Evolutionary conservation across 1,140 invertebrate genomes (phyloP), one percentile per base, ranked within the genome.

Genomic region (Paraescarpia echinospica): DNA sequence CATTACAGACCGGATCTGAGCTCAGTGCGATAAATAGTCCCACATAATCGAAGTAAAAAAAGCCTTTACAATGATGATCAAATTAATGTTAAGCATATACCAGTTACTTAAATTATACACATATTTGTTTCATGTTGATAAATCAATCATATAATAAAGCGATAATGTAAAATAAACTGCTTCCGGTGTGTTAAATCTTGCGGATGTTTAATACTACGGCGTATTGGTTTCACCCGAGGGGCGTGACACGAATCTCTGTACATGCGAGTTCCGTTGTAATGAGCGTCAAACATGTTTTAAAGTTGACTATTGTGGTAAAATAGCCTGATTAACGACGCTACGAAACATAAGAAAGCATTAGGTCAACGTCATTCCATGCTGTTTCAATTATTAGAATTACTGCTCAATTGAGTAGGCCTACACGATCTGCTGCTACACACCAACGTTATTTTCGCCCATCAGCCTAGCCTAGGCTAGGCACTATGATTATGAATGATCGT

Each of bases 171-270:
- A 77, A 77, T 77, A 77, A 77, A 77, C 59, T 77, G 59, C 59
- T 77, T 77, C 59, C 59, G 59, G 59, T 77, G 59, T 77, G 59
- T 5, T 77, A 77, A 77, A 77, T 22, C 22, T 77, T 77, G 59
- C 59, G 59, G 59, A 77, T 77, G 59, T 77, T 77, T 77, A 77
- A 77, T 77, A 77, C 59, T 77, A 77, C 59, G 59, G 59, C 59
- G 59, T 77, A 77, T 77, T 77, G 59, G 27, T 77, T 77, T 77
- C 59, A 77, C 2, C 59, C 59, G 59, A 77, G 59, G 59, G 59
- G 59, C 59, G 59, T 77, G 59, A 77, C 59, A 77, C 59, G 22
- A 77, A 77, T 1, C 59, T 27, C 4, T 2, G 8, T 77, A 77
- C 27, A 31, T 77, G 22, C 2, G 59, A 77, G 59, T 18, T 51